phyloP scores from a whole-genome alignment of 2,797 vertebrate species.

The Orestias chungarensis region DNA sequence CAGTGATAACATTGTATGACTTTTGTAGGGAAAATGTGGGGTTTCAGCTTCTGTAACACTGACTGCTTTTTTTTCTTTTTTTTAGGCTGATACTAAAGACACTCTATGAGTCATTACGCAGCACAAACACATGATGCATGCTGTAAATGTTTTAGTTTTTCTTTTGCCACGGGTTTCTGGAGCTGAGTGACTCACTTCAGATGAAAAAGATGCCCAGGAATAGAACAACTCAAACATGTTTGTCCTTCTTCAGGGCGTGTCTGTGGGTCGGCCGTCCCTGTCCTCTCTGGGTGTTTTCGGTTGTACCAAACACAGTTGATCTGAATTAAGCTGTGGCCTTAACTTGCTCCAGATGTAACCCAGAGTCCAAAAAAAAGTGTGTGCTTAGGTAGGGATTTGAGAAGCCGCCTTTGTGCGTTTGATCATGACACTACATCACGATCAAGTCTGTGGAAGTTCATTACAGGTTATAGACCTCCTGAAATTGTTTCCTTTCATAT shows the following conservation, averaged over 20 bases:
- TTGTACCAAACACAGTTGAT: neutral
- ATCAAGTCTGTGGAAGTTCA: neutral
- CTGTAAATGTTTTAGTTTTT: conserved; percentile 22
- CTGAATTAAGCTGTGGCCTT: neutral
- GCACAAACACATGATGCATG: neutral
- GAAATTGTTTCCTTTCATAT: conserved; percentile 5
- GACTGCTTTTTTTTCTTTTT: neutral
- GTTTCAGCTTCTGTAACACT: neutral
- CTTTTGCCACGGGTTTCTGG: conserved; percentile 2
- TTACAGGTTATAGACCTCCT: neutral
- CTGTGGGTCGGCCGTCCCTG: neutral
- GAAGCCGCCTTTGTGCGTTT: neutral
- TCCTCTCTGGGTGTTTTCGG: neutral
- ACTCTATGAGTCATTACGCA: conserved; percentile 50
- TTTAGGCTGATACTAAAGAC: conserved; percentile 30
- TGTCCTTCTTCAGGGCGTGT: conserved; percentile 5
- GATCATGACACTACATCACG: neutral
- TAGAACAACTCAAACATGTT: neutral
- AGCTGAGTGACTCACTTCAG: conserved; percentile 49
- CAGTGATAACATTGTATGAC: neutral
- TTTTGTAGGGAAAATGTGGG: neutral
- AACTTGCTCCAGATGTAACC: neutral
- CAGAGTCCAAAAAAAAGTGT: neutral
- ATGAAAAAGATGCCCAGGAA: conserved; percentile 6
- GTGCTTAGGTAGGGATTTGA: neutral